Base-by-base conservation (phyloP, 2,113 vertebrate species). In the Brienomyrus brachyistius region DNA sequence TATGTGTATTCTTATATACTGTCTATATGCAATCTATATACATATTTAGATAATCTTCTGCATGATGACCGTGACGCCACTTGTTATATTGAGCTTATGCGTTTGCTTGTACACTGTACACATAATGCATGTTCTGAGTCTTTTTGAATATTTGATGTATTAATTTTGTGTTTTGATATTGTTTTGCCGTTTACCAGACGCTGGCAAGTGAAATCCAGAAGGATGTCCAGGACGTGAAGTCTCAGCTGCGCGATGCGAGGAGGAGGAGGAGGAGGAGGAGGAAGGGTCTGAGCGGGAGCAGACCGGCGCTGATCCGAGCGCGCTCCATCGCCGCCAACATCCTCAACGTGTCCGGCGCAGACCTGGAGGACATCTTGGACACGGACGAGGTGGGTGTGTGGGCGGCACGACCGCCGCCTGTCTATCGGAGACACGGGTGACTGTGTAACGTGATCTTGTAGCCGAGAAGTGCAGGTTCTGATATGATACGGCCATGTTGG, bases 321-420 rank as follows among this genome's bases (percentile, higher is more conserved):
- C 97, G 97, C 92, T 95, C 95, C 90, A 93, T 98, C 90, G 97
- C 97, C 92, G 97, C 97, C 0, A 98, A 97, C 92, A 98, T 99
- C 91, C 96, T 98, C 93, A 97, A 99, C 91, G 96, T 99, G 95
- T 98, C 97, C 86, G 96, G 91, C 89, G 94, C 95, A 52, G 98
- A 98, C 93, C 95, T 99, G 11, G 95, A 96, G 0, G 96, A 98
- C 92, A 97, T 98, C 93, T 70, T 98, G 91, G 96, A 98, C 92
- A 94, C 96, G 66, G 97, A 97, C 90, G 96, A 96, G 96, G 98
- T 98, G 95, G 95, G 93, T 21, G 91, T 27, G 84, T 35, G 70
- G 5, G 45, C 50, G 2, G 10, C 4, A 21, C 6, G 7, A n/a
- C 23, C 56, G 1, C 59, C 27, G 59, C n/a, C n/a, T 10, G 10